These are phyloP conservation scores for Pluvianellus socialis DNA, from an alignment of 2,113 vertebrate species.

Conservation along the genomic window DNA sequence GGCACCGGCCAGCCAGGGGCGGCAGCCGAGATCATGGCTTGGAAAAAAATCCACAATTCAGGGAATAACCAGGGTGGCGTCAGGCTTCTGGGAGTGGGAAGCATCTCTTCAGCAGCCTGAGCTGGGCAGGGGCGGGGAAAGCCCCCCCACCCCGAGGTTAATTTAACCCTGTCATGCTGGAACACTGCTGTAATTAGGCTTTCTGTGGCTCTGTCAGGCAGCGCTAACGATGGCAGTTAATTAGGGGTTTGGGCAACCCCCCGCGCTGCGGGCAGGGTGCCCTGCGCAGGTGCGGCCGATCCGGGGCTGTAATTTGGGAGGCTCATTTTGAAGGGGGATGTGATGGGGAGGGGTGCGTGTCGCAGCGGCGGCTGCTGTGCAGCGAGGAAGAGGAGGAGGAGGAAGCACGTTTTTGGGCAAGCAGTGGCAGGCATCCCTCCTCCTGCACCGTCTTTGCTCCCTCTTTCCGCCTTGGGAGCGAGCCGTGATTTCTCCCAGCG, in stretches of 20 bases:
- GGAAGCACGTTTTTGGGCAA: background rate
- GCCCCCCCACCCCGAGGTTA: background rate
- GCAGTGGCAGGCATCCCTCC: rapidly evolving
- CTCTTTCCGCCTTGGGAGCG: background rate
- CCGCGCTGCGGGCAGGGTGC: background rate
- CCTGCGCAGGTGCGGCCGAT: background rate
- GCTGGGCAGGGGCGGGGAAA: background rate
- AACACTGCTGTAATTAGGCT: background rate
- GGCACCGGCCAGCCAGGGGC: rapidly evolving
- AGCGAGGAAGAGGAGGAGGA: background rate
- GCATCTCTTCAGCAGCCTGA: background rate
- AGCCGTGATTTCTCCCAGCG: background rate
- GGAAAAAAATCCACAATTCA: rapidly evolving
- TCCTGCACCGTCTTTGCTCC: background rate
- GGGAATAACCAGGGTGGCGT: background rate
- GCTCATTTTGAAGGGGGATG: background rate
- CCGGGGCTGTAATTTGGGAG: background rate
- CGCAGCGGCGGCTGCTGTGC: background rate
- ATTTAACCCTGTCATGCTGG: background rate
- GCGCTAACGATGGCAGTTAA: background rate
- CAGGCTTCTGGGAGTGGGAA: background rate
- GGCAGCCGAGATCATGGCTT: rapidly evolving
- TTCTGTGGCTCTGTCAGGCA: background rate
- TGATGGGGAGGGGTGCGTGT: rapidly evolving
- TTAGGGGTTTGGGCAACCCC: background rate